phyloP scores from a whole-genome alignment of 2,888 invertebrate genomes.

The Ophioninae sp. region DNA sequence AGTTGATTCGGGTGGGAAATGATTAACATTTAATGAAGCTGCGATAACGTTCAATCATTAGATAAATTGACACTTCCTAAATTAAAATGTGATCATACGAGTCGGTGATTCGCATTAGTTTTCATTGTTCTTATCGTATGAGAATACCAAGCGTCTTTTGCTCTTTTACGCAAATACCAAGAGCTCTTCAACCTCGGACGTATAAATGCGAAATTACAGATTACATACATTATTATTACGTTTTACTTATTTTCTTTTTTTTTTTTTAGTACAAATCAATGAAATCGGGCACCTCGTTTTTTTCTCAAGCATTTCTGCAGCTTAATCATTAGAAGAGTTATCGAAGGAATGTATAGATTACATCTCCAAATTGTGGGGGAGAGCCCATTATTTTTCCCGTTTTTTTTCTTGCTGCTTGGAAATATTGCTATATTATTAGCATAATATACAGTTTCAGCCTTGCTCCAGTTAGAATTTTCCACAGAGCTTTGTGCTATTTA shows the following conservation, averaged over 20 bases:
- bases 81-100: not conserved
- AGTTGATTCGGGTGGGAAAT: constrained; percentile 1
- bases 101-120: not conserved
- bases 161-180: constrained; percentile 75
- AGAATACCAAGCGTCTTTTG: constrained; percentile 34
- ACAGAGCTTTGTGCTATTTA: constrained; percentile 80
- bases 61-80: not conserved
- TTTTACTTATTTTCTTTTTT: constrained; percentile 33
- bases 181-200: constrained; percentile 70
- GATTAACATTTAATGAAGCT: not conserved
- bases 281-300: constrained; percentile 66
- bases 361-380: constrained; percentile 63
- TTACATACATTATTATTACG: constrained; percentile 64
- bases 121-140: constrained; percentile 17
- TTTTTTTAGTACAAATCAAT: constrained; percentile 71
- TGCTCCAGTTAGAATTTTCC: constrained; percentile 67
- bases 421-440: constrained; percentile 69
- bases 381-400: constrained; percentile 24
- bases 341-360: constrained; percentile 70
- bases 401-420: constrained; percentile 61
- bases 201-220: constrained; percentile 68
- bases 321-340: constrained; percentile 69
- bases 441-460: constrained; percentile 76
- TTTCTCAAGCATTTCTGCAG: constrained; percentile 63
- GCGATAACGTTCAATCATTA: not conserved